Conservation (phyloP, 2,888 invertebrate species). For the Tachina grossa region DNA sequence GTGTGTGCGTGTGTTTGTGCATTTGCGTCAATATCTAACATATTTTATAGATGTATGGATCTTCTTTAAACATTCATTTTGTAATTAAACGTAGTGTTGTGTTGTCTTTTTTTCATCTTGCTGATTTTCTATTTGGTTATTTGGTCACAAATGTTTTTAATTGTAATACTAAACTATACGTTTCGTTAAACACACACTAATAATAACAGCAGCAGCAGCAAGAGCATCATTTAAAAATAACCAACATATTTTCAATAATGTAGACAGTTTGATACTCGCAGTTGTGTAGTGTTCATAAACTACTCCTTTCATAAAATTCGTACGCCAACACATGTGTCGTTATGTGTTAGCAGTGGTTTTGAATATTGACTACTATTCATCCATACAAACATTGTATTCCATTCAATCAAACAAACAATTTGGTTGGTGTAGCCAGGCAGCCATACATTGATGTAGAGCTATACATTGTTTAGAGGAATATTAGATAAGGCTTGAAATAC, state of each 20-base stretch:
- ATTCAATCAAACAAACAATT: slow-evolving; percentile 44
- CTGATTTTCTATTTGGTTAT: slow-evolving; percentile 48
- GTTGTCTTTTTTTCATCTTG: slow-evolving; percentile 2
- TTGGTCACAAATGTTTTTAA: slow-evolving; percentile 74
- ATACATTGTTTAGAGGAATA: not conserved
- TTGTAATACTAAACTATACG: slow-evolving; percentile 74
- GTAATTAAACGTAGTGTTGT: slow-evolving; percentile 59
- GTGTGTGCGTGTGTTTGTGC: not conserved
- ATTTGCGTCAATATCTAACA: slow-evolving; percentile 11
- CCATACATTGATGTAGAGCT: slow-evolving; percentile 11
- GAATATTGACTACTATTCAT: slow-evolving; percentile 59
- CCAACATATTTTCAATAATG: slow-evolving; percentile 62
- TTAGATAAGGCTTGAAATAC: not conserved
- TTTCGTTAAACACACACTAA: slow-evolving; percentile 53
- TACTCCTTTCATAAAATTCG: not conserved
- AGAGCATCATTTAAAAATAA: slow-evolving; percentile 49
- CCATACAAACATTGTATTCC: slow-evolving; percentile 18
- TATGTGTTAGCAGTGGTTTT: slow-evolving; percentile 1
- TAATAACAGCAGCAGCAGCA: slow-evolving; percentile 30
- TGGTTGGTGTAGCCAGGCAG: slow-evolving; percentile 16
- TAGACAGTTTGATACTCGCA: slow-evolving; percentile 20
- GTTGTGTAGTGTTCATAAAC: slow-evolving; percentile 41
- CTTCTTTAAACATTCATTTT: slow-evolving; percentile 55
- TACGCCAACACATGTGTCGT: slow-evolving; percentile 21
- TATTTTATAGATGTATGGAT: slow-evolving; percentile 57